A percentile compares a stretch with the other conserved stretches of the same genome.
Evolutionary conservation across 2,797 vertebrate species (phyloP).

Genomic region (Rhabdomys pumilio): DNA sequence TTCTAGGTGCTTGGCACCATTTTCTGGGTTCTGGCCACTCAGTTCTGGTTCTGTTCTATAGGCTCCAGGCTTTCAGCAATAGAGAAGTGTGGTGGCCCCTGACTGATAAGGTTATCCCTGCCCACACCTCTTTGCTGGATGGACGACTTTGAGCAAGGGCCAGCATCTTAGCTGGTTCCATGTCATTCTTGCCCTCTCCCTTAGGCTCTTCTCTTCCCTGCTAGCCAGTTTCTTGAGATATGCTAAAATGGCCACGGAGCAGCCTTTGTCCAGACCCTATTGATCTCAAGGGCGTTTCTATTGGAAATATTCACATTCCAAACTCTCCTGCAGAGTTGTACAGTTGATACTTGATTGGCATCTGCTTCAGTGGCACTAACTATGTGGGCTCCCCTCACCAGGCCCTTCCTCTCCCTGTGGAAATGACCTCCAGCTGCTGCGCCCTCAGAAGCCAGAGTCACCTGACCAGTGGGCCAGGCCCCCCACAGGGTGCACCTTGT

Average conservation of each 20-base stretch:
- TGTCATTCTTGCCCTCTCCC: background rate
- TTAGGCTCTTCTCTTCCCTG: background rate
- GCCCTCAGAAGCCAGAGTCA: constrained; percentile 31
- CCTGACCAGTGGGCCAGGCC: constrained; percentile 61
- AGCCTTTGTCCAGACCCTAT: background rate
- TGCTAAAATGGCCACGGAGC: background rate
- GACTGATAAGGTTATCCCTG: background rate
- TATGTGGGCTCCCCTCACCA: no score
- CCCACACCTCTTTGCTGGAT: background rate
- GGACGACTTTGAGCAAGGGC: background rate
- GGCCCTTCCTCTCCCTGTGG: background rate
- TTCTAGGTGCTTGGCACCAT: background rate
- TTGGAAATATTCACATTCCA: background rate
- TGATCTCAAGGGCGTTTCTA: background rate
- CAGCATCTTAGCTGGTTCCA: background rate
- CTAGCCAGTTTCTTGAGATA: background rate
- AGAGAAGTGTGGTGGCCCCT: background rate
- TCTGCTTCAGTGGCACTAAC: background rate
- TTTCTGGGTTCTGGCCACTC: background rate
- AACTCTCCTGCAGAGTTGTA: background rate
- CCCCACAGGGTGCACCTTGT: background rate
- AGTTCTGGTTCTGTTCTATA: background rate
- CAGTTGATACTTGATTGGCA: background rate
- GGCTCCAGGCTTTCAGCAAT: background rate
- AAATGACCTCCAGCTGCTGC: constrained; percentile 28